Percentiles rank a stretch among this genome's conserved stretches.
Conservation (phyloP, 2,888 invertebrate genomes). For the Schizaphis graminum region DNA sequence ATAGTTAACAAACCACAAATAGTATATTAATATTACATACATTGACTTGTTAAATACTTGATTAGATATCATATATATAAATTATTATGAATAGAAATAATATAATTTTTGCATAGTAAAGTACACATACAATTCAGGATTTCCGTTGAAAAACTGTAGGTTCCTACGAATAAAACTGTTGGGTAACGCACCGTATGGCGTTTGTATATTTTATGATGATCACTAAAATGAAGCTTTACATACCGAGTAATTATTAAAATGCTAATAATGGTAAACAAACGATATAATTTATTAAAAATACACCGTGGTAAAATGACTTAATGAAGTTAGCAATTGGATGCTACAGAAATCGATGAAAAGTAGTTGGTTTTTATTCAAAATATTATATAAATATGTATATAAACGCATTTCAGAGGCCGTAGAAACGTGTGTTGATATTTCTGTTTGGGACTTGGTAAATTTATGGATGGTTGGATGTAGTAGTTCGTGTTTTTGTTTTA, state of each 20-base stretch:
- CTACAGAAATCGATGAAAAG: background rate
- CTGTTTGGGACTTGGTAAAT: conserved; percentile 5
- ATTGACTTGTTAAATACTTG: background rate
- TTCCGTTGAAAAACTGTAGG: conserved; percentile 9
- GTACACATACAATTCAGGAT: background rate
- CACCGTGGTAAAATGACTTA: background rate
- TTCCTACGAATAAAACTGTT: background rate
- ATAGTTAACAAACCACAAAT: background rate
- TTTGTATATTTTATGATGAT: background rate
- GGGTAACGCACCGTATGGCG: background rate
- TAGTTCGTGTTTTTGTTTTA: conserved; percentile 48
- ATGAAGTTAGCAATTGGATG: conserved; percentile 22
- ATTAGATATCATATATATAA: background rate
- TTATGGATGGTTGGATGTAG: conserved; percentile 32
- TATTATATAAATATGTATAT: conserved; percentile 6
- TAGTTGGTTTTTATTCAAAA: background rate
- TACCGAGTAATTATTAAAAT: conserved; percentile 40
- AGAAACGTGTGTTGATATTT: conserved; percentile 9
- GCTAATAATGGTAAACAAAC: conserved; percentile 42
- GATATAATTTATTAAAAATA: conserved; percentile 26
- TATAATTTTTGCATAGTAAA: background rate
- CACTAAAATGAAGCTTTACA: background rate
- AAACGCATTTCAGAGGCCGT: background rate
- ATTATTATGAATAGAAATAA: background rate
- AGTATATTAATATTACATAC: background rate